phyloP scores from a whole-genome alignment of 2,888 invertebrate genomes.

The Rotaria sp. region DNA sequence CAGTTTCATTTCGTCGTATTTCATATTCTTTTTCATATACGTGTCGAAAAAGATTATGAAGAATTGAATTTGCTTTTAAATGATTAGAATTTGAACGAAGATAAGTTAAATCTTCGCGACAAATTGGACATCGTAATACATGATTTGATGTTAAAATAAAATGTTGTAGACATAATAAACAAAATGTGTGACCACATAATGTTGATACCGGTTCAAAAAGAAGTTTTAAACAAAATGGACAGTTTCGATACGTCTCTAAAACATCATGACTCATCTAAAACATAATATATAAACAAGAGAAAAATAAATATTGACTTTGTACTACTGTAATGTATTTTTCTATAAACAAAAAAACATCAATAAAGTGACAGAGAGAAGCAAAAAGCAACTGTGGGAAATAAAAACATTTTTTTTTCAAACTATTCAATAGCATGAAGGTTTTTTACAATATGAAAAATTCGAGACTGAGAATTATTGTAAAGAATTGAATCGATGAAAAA shows the following conservation, averaged over 20 bases:
- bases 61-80: background rate
- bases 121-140: background rate
- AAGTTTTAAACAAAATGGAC: constrained; percentile 2
- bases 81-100: background rate
- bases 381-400: background rate
- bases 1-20: background rate
- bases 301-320: no score
- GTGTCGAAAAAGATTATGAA: background rate
- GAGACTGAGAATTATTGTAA: background rate
- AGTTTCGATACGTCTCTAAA: background rate
- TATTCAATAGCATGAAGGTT: background rate
- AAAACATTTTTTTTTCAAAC: no score
- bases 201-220: constrained; percentile 3
- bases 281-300: no score
- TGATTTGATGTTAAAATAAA: background rate
- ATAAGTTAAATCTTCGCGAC: background rate
- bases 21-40: background rate
- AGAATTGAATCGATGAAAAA: no score
- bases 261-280: background rate
- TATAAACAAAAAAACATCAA: background rate
- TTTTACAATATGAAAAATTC: background rate
- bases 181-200: constrained; percentile 14
- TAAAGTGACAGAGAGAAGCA: background rate
- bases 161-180: background rate
- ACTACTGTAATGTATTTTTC: no score